Percentiles rank a stretch among this genome's conserved stretches.
phyloP scores from a whole-genome alignment of 2,797 vertebrate genomes.

The Poeciliopsis presidionis region DNA sequence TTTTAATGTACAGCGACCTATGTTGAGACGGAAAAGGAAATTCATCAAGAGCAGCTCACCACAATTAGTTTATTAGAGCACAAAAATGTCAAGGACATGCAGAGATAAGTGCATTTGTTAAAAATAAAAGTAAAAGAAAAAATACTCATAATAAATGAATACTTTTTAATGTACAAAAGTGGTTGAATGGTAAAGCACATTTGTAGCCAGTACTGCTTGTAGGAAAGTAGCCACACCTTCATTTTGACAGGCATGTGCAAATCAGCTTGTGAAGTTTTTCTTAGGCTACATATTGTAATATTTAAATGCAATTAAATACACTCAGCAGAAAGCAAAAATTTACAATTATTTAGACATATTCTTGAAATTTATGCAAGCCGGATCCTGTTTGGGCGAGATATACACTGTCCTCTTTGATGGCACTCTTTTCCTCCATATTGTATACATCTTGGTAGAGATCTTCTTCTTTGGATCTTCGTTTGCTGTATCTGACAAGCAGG shows the following conservation, averaged over 20 bases:
- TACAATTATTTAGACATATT: conserved; percentile 79
- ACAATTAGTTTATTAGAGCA: neutral
- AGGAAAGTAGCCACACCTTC: neutral
- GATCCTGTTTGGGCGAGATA: conserved; percentile 50
- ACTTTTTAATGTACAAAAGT: neutral
- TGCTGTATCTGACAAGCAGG: conserved; percentile 76
- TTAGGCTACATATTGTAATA: neutral
- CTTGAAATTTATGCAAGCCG: conserved; percentile 74
- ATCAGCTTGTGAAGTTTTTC: neutral
- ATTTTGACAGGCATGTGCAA: neutral
- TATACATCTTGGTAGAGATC: conserved; percentile 9
- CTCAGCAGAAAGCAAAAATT: neutral
- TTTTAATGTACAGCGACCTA: neutral
- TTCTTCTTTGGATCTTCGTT: conserved; percentile 66
- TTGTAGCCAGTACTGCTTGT: neutral
- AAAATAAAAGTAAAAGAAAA: neutral
- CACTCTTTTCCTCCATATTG: neutral
- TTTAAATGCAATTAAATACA: neutral
- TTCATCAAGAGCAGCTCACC: neutral
- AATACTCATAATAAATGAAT: neutral
- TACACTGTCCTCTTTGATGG: conserved; percentile 7
- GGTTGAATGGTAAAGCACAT: neutral
- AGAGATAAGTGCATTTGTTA: neutral
- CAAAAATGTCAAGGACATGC: neutral
- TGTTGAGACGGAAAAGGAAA: neutral